Conservation (phyloP, 2,888 invertebrate species). For the Limulus polyphemus region DNA sequence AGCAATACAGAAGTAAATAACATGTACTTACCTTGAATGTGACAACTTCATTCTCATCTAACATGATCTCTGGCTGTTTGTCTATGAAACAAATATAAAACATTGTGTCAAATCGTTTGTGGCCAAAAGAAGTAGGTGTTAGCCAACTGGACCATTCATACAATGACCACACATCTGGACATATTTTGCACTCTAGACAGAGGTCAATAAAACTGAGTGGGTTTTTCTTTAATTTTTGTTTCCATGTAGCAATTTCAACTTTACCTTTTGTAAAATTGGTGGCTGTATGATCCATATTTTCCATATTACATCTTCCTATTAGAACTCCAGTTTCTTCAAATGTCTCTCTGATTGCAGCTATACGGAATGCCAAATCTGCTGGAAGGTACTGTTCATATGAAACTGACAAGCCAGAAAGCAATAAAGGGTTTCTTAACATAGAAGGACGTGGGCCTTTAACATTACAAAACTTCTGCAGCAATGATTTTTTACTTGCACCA, state of each 20-base stretch:
- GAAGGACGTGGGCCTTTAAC: constrained; percentile 25
- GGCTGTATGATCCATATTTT: no score
- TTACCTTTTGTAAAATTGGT: not conserved
- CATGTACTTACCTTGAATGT: constrained; percentile 31
- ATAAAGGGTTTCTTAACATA: constrained; percentile 23
- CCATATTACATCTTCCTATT: not conserved
- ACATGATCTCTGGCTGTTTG: constrained; percentile 41
- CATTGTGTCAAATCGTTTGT: constrained; percentile 48
- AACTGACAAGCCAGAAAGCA: constrained; percentile 4
- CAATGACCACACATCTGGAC: constrained; percentile 38
- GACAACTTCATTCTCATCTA: constrained; percentile 48
- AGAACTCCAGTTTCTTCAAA: constrained; percentile 70
- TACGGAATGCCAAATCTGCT: constrained; percentile 56
- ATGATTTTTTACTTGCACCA: constrained; percentile 18
- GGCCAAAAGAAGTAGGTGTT: constrained; percentile 32
- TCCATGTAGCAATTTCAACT: constrained; percentile 51
- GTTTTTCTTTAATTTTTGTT: constrained; percentile 49
- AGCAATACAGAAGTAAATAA: no score
- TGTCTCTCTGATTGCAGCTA: constrained; percentile 72
- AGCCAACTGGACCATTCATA: constrained; percentile 41
- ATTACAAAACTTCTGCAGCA: constrained; percentile 9
- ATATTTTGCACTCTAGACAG: constrained; percentile 33
- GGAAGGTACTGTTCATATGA: constrained; percentile 19
- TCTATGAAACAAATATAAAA: constrained; percentile 55
- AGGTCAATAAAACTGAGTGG: constrained; percentile 39